Evolutionary conservation across 2,888 invertebrate species (phyloP), one percentile per base, ranked within the genome.

Genomic region (Priocnemis perturbator): DNA sequence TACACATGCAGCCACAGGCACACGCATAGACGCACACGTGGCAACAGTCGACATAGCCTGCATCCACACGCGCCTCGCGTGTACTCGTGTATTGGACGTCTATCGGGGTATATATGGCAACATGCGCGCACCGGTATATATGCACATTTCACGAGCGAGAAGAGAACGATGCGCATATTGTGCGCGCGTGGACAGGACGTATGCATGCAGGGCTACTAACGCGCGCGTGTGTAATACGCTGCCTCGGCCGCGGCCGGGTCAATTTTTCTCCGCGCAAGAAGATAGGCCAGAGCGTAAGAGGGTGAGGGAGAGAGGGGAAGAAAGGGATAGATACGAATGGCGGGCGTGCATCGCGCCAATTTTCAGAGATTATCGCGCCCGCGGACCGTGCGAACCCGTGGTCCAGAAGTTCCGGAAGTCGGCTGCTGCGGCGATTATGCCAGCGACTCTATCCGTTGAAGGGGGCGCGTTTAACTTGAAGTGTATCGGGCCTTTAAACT

Each of bases 321-420:
- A 9, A 9, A 17, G 17, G 9, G 50, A n/a, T 7, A n/a, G 50
- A 50, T 17, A 23, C 15, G 37, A 78, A 81, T 82, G 78, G 75
- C n/a, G 17, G 37, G 17, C 26, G 57, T 20, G 57, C 81, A 81
- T 83, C 78, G 79, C 79, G 80, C 84, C 86, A 86, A 86, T 87
- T 87, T 86, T 81, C 78, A 82, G 79, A 82, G 86, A 87, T 87
- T 85, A 87, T 86, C 85, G 82, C 83, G 78, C 75, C 76, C 74
- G 69, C 78, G 76, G 68, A 82, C 76, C 78, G 81, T 79, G 79
- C 77, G 79, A 79, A 79, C 74, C 76, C 63, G 30, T 3, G 53
- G 26, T 61, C 56, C 64, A 21, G n/a, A 53, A 64, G 50, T 73
- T 71, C 73, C 67, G 78, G 71, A 77, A 77, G 70, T 67, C 60